These are phyloP conservation scores for Tiphia femorata DNA, from an alignment of 2,888 invertebrate species.

Conservation along the genomic window DNA sequence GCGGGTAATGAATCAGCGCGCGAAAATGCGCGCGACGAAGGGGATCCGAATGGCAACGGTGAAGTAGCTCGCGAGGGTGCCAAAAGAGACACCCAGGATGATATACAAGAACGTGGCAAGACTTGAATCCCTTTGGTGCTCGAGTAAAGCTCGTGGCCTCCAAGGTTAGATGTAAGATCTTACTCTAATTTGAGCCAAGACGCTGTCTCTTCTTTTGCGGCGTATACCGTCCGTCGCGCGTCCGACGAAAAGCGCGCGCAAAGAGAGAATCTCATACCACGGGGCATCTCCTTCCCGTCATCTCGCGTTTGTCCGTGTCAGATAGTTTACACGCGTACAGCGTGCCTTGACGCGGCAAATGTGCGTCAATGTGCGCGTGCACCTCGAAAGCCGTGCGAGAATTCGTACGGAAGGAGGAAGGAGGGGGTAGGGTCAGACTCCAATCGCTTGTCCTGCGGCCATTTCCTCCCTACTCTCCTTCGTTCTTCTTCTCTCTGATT, in stretches of 20 bases:
- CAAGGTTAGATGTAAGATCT: slow-evolving; percentile 12
- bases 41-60: too few species aligned
- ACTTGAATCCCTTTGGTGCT: too few species aligned
- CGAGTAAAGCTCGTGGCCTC: too few species aligned
- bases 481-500: slow-evolving; percentile 9
- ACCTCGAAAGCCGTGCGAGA: neutral
- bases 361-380: neutral
- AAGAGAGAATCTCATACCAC: slow-evolving; percentile 21
- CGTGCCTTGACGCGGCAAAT: too few species aligned
- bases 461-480: too few species aligned
- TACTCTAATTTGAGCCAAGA: slow-evolving; percentile 38
- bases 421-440: slow-evolving; percentile 22
- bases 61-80: too few species aligned
- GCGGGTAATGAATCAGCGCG: too few species aligned
- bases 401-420: slow-evolving; percentile 12
- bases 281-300: too few species aligned
- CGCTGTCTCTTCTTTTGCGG: slow-evolving; percentile 7
- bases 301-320: too few species aligned
- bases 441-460: slow-evolving; percentile 30
- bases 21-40: too few species aligned
- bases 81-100: slow-evolving; percentile 15
- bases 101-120: too few species aligned
- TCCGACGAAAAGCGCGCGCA: slow-evolving; percentile 6
- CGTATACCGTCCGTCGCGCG: slow-evolving; percentile 18
- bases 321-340: too few species aligned